These are phyloP conservation scores for Orchesella cincta DNA, from an alignment of 1,140 invertebrate genomes.

Conservation along the genomic window DNA sequence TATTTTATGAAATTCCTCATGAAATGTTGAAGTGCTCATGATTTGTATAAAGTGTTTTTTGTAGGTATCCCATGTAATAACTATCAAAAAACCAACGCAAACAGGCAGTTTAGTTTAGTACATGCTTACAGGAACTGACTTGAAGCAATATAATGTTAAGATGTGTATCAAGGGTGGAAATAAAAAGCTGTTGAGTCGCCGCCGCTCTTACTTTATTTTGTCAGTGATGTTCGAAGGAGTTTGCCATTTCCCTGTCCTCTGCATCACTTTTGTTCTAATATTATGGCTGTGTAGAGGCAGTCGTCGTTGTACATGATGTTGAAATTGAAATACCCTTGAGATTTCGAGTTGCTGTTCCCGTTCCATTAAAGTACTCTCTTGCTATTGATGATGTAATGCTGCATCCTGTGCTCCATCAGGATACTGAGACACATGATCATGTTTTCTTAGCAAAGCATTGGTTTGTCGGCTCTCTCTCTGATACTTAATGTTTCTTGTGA, in stretches of 20 bases:
- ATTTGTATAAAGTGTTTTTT: constrained; percentile 14
- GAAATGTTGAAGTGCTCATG: background rate
- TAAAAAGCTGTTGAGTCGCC: background rate
- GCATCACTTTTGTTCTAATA: background rate
- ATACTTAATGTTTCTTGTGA: no score
- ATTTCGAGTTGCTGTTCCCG: background rate
- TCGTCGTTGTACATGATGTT: background rate
- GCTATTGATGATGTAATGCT: no score
- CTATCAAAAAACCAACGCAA: no score
- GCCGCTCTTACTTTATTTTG: background rate
- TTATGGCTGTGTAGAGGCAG: background rate
- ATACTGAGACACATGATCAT: no score
- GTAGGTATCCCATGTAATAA: background rate
- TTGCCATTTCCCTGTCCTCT: background rate
- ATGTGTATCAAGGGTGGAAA: background rate
- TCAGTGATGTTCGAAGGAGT: background rate
- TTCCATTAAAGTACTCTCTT: background rate
- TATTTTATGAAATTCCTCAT: background rate
- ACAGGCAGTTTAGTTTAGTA: no score
- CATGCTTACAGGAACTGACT: no score
- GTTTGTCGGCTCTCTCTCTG: no score
- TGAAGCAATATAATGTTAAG: no score
- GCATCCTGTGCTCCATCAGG: no score
- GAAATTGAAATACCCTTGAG: background rate
- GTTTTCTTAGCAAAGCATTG: no score